Evolutionary conservation across 1,140 invertebrate genomes (phyloP), one percentile per base, ranked within the genome.

Genomic region (Drepana arcuata): DNA sequence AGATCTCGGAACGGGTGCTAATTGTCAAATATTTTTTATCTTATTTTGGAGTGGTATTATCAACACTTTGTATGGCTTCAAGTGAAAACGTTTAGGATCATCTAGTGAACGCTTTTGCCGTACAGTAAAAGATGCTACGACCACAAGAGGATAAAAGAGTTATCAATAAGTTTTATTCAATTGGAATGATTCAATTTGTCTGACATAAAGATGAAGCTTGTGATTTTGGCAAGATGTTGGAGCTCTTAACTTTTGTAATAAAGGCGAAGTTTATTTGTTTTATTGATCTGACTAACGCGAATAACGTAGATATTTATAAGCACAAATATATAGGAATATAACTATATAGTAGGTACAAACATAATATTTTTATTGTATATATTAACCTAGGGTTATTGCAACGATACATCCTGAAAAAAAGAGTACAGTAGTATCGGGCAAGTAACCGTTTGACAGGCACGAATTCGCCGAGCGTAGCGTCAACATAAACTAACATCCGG

Each of bases 401-500:
- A n/a, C 24, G 15, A 14, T 27, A 12, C 11, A 26, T 37, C 27
- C 18, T 27, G 25, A 18, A 15, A 6, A 15, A 2, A 24, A 34
- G 24, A 33, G 27, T 33, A 32, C 16, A 41, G 24, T 36, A 36
- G 15, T 15, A 36, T n/a, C n/a, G n/a, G n/a, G n/a, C 67, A 54
- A 55, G 45, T 42, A 28, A 42, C 40, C 30, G 16, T 32, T 48
- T 70, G 73, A 72, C 70, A 69, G 58, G 59, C 49, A 64, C 59
- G 48, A 70, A 75, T 69, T 72, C 66, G 71, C 54, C 55, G 66
- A 66, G 60, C 67, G 59, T 48, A n/a, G 52, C 59, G 72, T 75
- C 72, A 75, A 61, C 70, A 73, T 77, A 73, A 74, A 75, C 67
- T 68, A 77, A 67, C 70, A 74, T 74, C 69, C 75, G 70, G 62